phyloP scores from a whole-genome alignment of 2,797 vertebrate genomes.

The Darevskia nairensis region DNA sequence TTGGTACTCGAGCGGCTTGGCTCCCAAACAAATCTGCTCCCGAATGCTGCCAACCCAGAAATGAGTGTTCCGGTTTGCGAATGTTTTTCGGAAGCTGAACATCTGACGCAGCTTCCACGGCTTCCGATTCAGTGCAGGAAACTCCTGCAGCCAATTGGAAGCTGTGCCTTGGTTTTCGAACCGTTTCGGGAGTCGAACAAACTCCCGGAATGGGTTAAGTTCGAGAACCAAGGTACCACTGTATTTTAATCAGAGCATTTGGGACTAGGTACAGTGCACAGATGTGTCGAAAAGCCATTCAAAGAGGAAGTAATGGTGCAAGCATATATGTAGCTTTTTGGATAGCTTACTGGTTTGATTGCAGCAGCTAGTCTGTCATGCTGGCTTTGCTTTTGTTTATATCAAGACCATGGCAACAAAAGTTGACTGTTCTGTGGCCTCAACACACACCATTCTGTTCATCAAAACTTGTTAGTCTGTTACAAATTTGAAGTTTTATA shows the following conservation, averaged over 20 bases:
- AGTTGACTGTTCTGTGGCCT: not conserved
- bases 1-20: too few relatives aligned
- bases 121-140: too few relatives aligned
- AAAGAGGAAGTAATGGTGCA: not conserved
- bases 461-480: not conserved
- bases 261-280: not conserved
- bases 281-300: not conserved
- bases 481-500: not conserved
- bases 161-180: too few relatives aligned
- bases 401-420: not conserved
- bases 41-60: too few relatives aligned
- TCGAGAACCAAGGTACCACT: too few relatives aligned
- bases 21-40: too few relatives aligned
- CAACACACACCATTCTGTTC: fast-evolving
- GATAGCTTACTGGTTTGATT: not conserved
- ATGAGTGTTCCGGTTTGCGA: too few relatives aligned
- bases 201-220: too few relatives aligned
- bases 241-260: not conserved
- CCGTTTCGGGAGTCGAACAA: too few relatives aligned
- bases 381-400: not conserved
- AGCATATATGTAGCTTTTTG: not conserved
- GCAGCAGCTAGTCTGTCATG: fast-evolving
- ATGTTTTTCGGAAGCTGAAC: too few relatives aligned
- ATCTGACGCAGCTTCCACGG: too few relatives aligned
- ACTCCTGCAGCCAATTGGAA: too few relatives aligned